A percentile compares a stretch with the other conserved stretches of the same genome.
phyloP scores from a whole-genome alignment of 2,113 vertebrate species.

The Rallus limicola region DNA sequence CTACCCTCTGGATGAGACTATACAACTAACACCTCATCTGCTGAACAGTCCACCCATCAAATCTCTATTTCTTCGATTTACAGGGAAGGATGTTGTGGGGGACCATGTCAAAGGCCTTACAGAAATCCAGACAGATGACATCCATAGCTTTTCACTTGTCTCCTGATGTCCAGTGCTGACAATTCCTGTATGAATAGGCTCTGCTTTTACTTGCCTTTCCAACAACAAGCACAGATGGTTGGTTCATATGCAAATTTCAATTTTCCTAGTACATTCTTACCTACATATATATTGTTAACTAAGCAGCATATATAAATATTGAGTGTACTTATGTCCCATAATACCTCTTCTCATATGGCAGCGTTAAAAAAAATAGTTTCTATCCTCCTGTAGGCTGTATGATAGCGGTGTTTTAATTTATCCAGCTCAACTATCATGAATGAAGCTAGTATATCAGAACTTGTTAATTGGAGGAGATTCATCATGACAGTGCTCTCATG shows the following conservation, averaged over 20 bases:
- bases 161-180: not conserved
- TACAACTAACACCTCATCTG: too few relatives aligned
- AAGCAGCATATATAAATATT: not conserved
- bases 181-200: not conserved
- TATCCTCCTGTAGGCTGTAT: not conserved
- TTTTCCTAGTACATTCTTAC: not conserved
- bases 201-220: not conserved
- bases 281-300: not conserved
- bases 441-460: not conserved
- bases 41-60: too few relatives aligned
- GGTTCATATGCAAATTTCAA: not conserved
- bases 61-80: too few relatives aligned
- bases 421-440: not conserved
- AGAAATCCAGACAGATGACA: too few relatives aligned
- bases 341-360: not conserved
- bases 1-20: too few relatives aligned
- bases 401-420: not conserved
- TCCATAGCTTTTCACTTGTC: too few relatives aligned
- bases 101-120: too few relatives aligned
- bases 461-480: not conserved
- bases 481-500: not conserved
- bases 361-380: not conserved
- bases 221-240: not conserved
- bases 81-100: too few relatives aligned
- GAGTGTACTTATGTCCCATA: not conserved